Evolutionary conservation across 2,888 invertebrate genomes (phyloP).

Genomic region (Sacculina carcini): DNA sequence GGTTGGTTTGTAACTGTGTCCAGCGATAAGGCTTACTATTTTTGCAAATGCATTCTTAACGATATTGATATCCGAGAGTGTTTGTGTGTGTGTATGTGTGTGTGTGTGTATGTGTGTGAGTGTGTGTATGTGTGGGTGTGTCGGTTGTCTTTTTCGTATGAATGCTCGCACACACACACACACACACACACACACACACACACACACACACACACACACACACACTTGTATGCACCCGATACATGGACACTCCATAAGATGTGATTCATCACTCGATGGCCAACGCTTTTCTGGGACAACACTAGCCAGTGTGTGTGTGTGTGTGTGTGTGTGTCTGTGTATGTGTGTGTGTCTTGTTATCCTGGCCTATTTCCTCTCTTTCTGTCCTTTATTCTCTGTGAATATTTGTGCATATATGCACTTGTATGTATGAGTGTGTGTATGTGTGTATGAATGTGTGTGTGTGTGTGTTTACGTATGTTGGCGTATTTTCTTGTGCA

Average conservation of each 20-base stretch:
- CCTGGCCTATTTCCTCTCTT: too few species aligned
- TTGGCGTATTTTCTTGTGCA: constrained; percentile 5
- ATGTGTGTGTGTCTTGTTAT: too few species aligned
- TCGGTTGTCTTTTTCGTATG: not conserved
- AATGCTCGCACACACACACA: not conserved
- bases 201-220: not conserved
- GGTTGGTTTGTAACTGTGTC: too few species aligned
- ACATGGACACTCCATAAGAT: too few species aligned
- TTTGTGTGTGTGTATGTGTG: not conserved
- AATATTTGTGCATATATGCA: not conserved
- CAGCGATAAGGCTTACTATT: too few species aligned
- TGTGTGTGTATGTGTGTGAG: not conserved
- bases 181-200: not conserved
- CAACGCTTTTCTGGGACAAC: too few species aligned
- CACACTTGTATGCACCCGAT: too few species aligned
- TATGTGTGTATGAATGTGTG: constrained; percentile 6
- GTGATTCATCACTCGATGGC: too few species aligned
- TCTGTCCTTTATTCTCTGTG: too few species aligned
- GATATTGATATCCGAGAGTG: not conserved
- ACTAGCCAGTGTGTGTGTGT: too few species aligned
- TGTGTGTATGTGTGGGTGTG: not conserved
- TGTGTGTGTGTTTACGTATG: constrained; percentile 4
- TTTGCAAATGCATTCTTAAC: too few species aligned
- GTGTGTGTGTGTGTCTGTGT: too few species aligned
- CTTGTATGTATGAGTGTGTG: not conserved